phyloP scores from a whole-genome alignment of 53 echinoderm and acorn worm genomes.

The Astropecten irregularis region DNA sequence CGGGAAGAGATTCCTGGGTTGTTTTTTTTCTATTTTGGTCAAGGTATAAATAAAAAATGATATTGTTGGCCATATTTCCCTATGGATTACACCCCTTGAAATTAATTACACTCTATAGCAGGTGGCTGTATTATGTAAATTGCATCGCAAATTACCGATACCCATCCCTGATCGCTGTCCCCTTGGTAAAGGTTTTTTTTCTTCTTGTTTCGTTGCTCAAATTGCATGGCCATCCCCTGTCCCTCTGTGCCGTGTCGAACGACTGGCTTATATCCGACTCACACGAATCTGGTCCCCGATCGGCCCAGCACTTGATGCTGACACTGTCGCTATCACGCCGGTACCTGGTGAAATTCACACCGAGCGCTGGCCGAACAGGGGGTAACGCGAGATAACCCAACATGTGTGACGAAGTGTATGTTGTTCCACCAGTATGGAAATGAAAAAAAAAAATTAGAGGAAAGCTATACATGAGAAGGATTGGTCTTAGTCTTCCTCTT shows the following conservation, averaged over 20 bases:
- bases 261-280: background rate
- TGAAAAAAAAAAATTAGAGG: background rate
- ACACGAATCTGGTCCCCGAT: conserved; percentile 13
- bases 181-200: background rate
- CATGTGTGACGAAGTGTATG: conserved; percentile 19
- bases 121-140: conserved; percentile 27
- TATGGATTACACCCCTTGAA: conserved; percentile 20
- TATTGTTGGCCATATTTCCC: conserved; percentile 13
- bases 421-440: background rate
- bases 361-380: conserved; percentile 13
- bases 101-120: conserved; percentile 45
- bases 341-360: conserved; percentile 50
- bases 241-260: background rate
- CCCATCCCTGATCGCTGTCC: background rate
- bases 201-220: background rate
- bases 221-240: no score
- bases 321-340: background rate
- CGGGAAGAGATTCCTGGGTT: background rate
- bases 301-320: conserved; percentile 13
- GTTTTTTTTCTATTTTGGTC: background rate
- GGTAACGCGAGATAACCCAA: conserved; percentile 47
- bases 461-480: background rate
- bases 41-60: background rate
- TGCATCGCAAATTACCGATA: conserved; percentile 4
- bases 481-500: conserved; percentile 37